A percentile compares a stretch with the other conserved stretches of the same genome.
Evolutionary conservation across 2,888 invertebrate genomes (phyloP).

Genomic region (Antheraea assamensis): DNA sequence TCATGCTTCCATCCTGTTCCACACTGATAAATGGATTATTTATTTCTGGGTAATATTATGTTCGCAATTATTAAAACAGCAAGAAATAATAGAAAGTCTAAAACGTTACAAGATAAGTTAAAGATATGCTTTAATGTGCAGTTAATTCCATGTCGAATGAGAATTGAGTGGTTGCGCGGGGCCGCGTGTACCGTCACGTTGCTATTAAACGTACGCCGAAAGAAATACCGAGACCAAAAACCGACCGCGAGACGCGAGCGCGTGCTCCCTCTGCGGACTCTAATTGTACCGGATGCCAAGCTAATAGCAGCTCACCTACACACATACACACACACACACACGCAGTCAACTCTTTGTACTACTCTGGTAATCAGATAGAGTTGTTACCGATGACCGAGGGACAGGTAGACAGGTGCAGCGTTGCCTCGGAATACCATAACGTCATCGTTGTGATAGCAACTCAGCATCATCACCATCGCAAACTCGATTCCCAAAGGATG

Average conservation of each 20-base stretch:
- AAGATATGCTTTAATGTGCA: not conserved
- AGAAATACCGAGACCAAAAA: not conserved
- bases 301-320: not conserved
- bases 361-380: not conserved
- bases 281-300: slow-evolving; percentile 4
- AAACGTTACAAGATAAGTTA: not conserved
- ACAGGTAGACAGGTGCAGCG: not conserved
- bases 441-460: not conserved
- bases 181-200: not conserved
- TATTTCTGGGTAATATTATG: not conserved
- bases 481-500: not conserved
- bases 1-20: not conserved
- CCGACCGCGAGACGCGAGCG: not conserved
- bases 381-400: not conserved
- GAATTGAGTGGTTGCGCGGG: not conserved
- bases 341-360: not conserved
- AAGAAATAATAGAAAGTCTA: not conserved
- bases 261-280: not conserved
- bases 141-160: not conserved
- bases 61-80: not conserved
- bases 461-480: not conserved
- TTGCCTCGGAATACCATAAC: not conserved
- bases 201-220: not conserved
- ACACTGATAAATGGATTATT: not conserved
- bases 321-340: not conserved